Percentiles rank a stretch among this genome's conserved stretches.
Conservation (phyloP, 2,888 invertebrate species). For the Oscheius sp. region DNA sequence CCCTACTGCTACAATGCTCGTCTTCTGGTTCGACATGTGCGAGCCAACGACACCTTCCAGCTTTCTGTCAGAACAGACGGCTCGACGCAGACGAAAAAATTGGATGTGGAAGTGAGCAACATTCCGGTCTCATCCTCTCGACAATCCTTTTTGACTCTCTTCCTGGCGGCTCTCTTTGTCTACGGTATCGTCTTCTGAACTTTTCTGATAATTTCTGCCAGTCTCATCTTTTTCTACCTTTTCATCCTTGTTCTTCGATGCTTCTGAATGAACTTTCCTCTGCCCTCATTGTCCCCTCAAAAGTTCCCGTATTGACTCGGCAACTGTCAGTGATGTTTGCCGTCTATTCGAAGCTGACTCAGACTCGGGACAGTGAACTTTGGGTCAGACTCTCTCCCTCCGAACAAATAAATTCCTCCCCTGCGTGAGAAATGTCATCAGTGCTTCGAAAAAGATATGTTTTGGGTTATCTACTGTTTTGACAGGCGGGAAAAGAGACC, state of each 20-base stretch:
- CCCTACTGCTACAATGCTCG: conserved; percentile 33
- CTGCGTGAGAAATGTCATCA: conserved; percentile 6
- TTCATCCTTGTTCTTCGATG: conserved; percentile 13
- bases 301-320: conserved; percentile 1
- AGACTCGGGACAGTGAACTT: conserved; percentile 9
- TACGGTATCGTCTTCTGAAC: conserved; percentile 4
- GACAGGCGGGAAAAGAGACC: not conserved
- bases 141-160: conserved; percentile 4
- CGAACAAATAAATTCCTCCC: conserved; percentile 8
- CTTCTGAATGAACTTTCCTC: conserved; percentile 4
- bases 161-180: not conserved
- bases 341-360: not conserved
- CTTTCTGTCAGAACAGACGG: conserved; percentile 23
- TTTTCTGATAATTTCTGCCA: not conserved
- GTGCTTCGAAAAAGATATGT: not conserved
- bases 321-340: conserved; percentile 25
- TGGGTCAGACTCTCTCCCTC: conserved; percentile 13
- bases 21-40: conserved; percentile 23
- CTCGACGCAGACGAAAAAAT: not conserved
- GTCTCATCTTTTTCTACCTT: conserved; percentile 9
- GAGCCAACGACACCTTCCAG: conserved; percentile 16
- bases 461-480: not conserved
- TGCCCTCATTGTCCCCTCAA: not conserved
- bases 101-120: conserved; percentile 9
- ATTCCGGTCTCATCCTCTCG: conserved; percentile 11